phyloP scores from a whole-genome alignment of 2,797 vertebrate genomes.

The Phalloptychus januarius region DNA sequence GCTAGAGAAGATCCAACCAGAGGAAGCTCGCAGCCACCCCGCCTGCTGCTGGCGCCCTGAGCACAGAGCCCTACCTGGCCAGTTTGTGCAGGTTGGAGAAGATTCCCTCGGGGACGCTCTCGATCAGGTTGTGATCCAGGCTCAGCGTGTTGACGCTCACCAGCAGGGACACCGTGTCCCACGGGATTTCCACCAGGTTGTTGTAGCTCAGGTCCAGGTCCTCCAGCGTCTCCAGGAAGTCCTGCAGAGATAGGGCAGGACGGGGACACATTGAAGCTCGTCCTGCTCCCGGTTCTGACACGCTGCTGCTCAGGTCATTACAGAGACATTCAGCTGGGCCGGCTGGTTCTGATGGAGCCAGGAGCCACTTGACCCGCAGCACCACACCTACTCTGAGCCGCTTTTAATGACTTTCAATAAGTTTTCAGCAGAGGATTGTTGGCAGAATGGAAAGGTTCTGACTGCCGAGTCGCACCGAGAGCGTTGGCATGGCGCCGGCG shows the following conservation, averaged over 20 bases:
- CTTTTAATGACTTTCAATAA: not conserved
- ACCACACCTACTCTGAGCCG: not conserved
- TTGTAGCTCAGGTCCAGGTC: slow-evolving; percentile 92
- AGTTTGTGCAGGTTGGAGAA: slow-evolving; percentile 92
- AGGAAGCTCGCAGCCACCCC: too few relatives aligned
- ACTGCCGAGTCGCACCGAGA: not conserved
- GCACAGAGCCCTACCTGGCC: slow-evolving; percentile 71
- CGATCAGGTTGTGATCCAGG: slow-evolving; percentile 92
- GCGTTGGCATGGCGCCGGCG: not conserved
- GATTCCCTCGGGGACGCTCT: slow-evolving; percentile 88
- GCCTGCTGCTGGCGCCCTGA: not conserved
- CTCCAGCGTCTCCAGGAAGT: slow-evolving; percentile 89
- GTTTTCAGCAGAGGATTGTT: not conserved
- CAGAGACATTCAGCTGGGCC: not conserved
- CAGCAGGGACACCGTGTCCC: slow-evolving; percentile 87
- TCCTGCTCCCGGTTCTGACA: too few relatives aligned
- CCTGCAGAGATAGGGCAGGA: slow-evolving; percentile 66
- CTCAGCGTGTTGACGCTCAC: slow-evolving; percentile 89
- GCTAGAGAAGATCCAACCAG: too few relatives aligned
- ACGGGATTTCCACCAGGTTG: slow-evolving; percentile 89
- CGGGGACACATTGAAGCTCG: not conserved
- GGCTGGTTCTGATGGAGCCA: not conserved
- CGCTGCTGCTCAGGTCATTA: not conserved
- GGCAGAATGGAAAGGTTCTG: not conserved
- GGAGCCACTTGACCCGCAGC: not conserved